Conservation (phyloP, 2,888 invertebrate species). For the Lycocerus yunnanus region DNA sequence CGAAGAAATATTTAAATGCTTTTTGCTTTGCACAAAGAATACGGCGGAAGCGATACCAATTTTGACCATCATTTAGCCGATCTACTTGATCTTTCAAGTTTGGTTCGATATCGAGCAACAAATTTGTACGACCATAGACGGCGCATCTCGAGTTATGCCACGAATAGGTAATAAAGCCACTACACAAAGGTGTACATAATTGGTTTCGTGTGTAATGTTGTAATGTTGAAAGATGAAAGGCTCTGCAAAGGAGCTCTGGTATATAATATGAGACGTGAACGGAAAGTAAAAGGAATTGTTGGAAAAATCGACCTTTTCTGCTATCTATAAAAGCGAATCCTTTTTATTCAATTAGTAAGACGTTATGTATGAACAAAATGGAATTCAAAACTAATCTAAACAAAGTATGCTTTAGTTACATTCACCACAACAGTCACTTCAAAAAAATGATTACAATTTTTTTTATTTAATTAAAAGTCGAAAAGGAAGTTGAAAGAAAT, state of each 20-base stretch:
- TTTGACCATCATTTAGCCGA: constrained; percentile 30
- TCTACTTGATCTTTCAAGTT: constrained; percentile 33
- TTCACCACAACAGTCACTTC: neutral
- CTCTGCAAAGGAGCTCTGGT: constrained; percentile 46
- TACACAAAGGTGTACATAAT: constrained; percentile 56
- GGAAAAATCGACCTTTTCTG: constrained; percentile 24
- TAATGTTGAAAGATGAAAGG: constrained; percentile 56
- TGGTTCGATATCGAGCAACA: constrained; percentile 20
- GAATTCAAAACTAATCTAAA: neutral
- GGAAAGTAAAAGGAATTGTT: constrained; percentile 40
- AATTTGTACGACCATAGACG: constrained; percentile 19
- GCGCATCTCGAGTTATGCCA: constrained; percentile 36
- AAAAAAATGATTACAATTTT: neutral
- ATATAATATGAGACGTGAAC: constrained; percentile 53
- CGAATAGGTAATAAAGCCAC: constrained; percentile 50
- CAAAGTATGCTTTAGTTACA: neutral
- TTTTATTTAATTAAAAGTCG: neutral
- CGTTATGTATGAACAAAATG: constrained; percentile 16
- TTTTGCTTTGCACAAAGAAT: constrained; percentile 26
- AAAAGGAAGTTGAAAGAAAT: neutral
- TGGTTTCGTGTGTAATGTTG: constrained; percentile 56
- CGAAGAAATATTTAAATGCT: neutral
- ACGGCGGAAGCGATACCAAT: constrained; percentile 24
- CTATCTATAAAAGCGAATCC: constrained; percentile 25
- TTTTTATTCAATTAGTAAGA: constrained; percentile 32